These are phyloP conservation scores for Turritopsis dohrnii DNA, from an alignment of 30 jellyfish, hydroid and myxozoan genomes.

Conservation along the genomic window DNA sequence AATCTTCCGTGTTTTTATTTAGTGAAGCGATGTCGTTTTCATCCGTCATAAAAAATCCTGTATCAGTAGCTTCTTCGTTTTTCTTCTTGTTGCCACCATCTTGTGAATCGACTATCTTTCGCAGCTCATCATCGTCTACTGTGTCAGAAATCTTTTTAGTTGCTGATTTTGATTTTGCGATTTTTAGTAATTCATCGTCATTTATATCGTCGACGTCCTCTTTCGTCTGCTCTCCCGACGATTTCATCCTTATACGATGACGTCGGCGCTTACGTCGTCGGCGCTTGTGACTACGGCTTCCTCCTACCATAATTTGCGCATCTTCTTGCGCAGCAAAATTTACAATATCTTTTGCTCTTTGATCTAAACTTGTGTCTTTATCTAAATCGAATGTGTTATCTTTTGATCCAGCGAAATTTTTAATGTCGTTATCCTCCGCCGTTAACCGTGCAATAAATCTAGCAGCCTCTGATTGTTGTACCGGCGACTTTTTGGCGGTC, in stretches of 20 bases:
- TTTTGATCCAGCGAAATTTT: neutral
- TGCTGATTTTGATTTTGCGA: neutral
- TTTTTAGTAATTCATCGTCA: neutral
- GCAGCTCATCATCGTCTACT: neutral
- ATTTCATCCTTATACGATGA: neutral
- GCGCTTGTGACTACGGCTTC: conserved; percentile 30
- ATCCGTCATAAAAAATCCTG: conserved; percentile 32
- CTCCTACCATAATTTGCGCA: conserved; percentile 25
- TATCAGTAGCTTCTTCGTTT: conserved; percentile 9
- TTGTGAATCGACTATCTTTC: neutral
- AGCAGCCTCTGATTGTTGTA: neutral
- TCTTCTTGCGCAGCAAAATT: conserved; percentile 12
- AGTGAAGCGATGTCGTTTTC: conserved; percentile 21
- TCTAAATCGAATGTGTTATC: neutral
- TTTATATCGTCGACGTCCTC: neutral
- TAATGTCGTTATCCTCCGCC: conserved; percentile 1
- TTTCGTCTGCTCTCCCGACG: neutral
- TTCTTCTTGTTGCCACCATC: neutral
- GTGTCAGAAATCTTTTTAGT: neutral
- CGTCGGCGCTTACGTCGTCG: neutral
- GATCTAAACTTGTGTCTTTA: neutral
- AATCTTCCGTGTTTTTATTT: conserved; percentile 24
- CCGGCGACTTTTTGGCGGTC: neutral
- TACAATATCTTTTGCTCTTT: conserved; percentile 10
- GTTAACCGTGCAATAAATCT: neutral